Base-by-base conservation (phyloP, 2,888 invertebrate species). In the Xiphydria camelus region DNA sequence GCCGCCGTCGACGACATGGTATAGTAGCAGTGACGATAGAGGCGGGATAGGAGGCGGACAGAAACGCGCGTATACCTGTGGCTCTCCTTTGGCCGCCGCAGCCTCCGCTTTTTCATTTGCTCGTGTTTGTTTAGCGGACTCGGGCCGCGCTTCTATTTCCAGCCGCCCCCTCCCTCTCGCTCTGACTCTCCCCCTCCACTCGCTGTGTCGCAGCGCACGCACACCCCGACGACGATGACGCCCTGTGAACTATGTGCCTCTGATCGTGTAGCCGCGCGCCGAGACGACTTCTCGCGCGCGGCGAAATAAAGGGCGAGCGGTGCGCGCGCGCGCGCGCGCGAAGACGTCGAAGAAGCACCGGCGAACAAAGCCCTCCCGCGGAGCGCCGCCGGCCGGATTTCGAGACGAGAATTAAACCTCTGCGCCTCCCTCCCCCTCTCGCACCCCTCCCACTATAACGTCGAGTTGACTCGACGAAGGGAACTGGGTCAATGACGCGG, bases 121-220 rank as follows among this genome's bases (percentile, higher is more conserved):
- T 51, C 45, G 23, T 45, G 38, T 47, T 44, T 33, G 32, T 40
- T 41, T 31, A 43, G 40, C 49, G 34, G 29, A 38, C 42, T 36
- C 34, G 12, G n/a, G 18, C 39, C 18, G 35, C 42, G 44, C 22
- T 50, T 50, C 45, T 50, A 53, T 53, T 53, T 53, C 45, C 19
- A 43, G 44, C 44, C 41, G 41, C 49, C 53, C 50, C 43, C 49
- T 53, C 47, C 47, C 39, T 35, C 39, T 41, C 38, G 31, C 36
- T 15, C 31, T n/a, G n/a, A n/a, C n/a, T n/a, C n/a, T n/a, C n/a
- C n/a, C n/a, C n/a, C n/a, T n/a, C n/a, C n/a, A n/a, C n/a, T n/a
- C n/a, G n/a, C n/a, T n/a, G n/a, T n/a, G n/a, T n/a, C n/a, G n/a
- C n/a, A n/a, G 15, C 17, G 10, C n/a, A 6, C 15, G 3, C 17